Evolutionary conservation across 2,888 invertebrate species (phyloP).

Genomic region (Blastobasis lacticolella): DNA sequence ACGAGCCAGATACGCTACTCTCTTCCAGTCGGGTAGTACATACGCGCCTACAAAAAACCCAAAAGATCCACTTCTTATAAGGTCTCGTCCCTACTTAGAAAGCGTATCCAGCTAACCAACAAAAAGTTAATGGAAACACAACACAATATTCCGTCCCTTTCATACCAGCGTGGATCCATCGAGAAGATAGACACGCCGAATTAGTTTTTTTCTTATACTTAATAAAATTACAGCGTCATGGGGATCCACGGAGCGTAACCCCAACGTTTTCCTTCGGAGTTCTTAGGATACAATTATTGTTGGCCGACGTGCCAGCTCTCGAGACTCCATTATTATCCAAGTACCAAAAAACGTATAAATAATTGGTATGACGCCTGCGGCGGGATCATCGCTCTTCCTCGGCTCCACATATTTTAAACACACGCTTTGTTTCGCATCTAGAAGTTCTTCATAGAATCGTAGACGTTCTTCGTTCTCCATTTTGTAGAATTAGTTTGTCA

Average conservation of each 20-base stretch:
- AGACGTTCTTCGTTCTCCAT: too few species aligned
- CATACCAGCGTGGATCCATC: conserved; percentile 20
- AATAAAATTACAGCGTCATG: conserved; percentile 50
- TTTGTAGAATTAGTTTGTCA: too few species aligned
- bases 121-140: conserved; percentile 54
- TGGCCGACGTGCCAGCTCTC: conserved; percentile 22
- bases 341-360: conserved; percentile 36
- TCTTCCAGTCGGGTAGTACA: too few species aligned
- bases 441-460: too few species aligned
- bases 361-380: conserved; percentile 30
- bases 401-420: neutral
- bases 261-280: conserved; percentile 53
- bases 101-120: conserved; percentile 32
- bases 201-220: conserved; percentile 24
- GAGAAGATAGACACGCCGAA: conserved; percentile 23
- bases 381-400: conserved; percentile 3
- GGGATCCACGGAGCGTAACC: conserved; percentile 53
- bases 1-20: too few species aligned
- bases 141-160: conserved; percentile 31
- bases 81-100: conserved; percentile 20
- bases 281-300: conserved; percentile 65
- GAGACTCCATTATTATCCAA: conserved; percentile 32
- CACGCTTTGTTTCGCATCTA: too few species aligned
- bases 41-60: neutral
- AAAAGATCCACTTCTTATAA: conserved; percentile 9